Percentiles rank a stretch among this genome's conserved stretches.
Conservation (phyloP, 1,140 invertebrate genomes). For the Trissolcus basalis region DNA sequence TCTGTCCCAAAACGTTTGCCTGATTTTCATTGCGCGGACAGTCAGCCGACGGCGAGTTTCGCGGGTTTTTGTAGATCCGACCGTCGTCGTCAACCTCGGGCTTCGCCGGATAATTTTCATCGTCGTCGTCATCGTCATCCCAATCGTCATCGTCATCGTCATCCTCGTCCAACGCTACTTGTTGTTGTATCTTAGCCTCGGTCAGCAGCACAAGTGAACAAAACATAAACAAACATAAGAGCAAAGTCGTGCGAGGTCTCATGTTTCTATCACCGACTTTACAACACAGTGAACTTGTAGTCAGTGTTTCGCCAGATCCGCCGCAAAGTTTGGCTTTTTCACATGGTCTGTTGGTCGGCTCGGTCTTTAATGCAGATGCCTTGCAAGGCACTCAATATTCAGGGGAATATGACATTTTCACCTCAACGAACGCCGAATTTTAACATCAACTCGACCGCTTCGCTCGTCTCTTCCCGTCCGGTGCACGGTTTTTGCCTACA, state of each 20-base stretch:
- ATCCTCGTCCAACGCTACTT: constrained; percentile 69
- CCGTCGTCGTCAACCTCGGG: constrained; percentile 83
- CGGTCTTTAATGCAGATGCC: constrained; percentile 10
- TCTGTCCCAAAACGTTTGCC: constrained; percentile 81
- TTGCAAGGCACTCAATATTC: constrained; percentile 2
- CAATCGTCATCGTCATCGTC: constrained; percentile 79
- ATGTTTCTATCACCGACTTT: constrained; percentile 55
- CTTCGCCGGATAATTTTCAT: constrained; percentile 77
- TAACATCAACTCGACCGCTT: constrained; percentile 15
- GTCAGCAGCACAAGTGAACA: constrained; percentile 60
- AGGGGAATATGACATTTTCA: constrained; percentile 18
- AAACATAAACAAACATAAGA: constrained; percentile 62
- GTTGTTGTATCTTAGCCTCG: constrained; percentile 69
- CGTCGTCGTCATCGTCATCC: constrained; percentile 76
- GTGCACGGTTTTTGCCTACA: constrained; percentile 73
- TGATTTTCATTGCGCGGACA: constrained; percentile 89
- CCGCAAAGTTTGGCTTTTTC: constrained; percentile 13
- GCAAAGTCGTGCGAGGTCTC: constrained; percentile 63
- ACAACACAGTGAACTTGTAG: constrained; percentile 20
- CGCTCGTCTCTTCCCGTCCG: constrained; percentile 58
- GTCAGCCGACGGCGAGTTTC: constrained; percentile 88
- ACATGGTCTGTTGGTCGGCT: constrained; percentile 26
- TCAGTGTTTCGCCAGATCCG: constrained; percentile 16
- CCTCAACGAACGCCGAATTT: constrained; percentile 8
- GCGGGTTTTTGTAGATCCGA: constrained; percentile 90